These are phyloP conservation scores for Pseudomyrmex sp. DNA, from an alignment of 1,140 invertebrate species.

Conservation along the genomic window DNA sequence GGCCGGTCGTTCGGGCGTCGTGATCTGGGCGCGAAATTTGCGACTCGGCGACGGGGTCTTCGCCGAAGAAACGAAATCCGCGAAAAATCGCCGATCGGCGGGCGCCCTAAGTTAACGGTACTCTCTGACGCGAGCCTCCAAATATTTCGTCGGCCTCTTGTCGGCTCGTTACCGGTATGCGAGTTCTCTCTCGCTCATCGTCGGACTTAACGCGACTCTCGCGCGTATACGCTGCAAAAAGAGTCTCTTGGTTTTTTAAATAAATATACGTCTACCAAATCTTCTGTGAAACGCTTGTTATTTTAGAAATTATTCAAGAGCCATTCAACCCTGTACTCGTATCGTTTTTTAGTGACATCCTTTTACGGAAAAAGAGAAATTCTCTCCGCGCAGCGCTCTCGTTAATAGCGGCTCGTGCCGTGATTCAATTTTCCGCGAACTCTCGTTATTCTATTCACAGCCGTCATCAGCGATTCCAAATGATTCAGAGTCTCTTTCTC, in stretches of 20 bases:
- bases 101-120: constrained; percentile 71
- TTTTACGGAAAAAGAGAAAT: neutral
- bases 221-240: neutral
- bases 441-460: neutral
- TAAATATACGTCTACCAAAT: too few relatives aligned
- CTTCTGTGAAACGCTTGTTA: too few relatives aligned
- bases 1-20: constrained; percentile 23
- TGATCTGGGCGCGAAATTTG: constrained; percentile 70
- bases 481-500: neutral
- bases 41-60: constrained; percentile 26
- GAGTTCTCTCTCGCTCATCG: neutral
- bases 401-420: neutral
- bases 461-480: neutral
- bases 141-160: constrained; percentile 72
- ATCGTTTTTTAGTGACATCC: too few relatives aligned
- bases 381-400: too few relatives aligned
- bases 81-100: constrained; percentile 69
- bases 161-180: constrained; percentile 50
- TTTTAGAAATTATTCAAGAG: too few relatives aligned
- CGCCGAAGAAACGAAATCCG: constrained; percentile 60
- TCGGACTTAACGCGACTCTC: constrained; percentile 10
- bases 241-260: neutral
- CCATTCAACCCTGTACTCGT: neutral
- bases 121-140: constrained; percentile 72
- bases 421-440: neutral